Evolutionary conservation across 2,888 invertebrate genomes (phyloP).

Genomic region (Xestoiulus laeticollis): DNA sequence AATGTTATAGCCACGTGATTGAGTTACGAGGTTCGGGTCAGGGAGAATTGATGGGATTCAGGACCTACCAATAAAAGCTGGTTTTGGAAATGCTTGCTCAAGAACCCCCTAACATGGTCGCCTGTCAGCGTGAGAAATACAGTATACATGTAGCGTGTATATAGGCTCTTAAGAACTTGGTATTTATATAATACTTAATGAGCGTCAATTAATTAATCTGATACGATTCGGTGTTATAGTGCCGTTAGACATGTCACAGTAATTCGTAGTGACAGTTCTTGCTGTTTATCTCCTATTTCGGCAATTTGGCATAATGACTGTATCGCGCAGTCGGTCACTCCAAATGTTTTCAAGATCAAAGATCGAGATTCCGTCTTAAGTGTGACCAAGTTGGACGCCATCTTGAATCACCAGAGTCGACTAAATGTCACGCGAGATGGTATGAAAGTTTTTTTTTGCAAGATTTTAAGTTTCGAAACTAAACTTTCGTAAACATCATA

Average conservation of each 20-base stretch:
- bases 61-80: neutral
- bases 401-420: neutral
- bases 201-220: neutral
- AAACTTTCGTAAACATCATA: no score
- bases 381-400: neutral
- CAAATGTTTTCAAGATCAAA: neutral
- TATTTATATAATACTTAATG: constrained; percentile 15
- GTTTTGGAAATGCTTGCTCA: neutral
- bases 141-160: no score
- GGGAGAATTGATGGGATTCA: neutral
- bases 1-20: neutral
- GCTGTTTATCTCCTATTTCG: neutral
- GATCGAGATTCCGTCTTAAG: no score
- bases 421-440: neutral
- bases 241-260: neutral
- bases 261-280: neutral
- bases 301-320: neutral
- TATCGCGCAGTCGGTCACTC: neutral
- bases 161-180: neutral
- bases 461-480: no score
- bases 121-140: neutral
- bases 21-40: neutral
- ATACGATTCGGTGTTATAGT: neutral
- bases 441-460: neutral
- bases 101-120: neutral